Conservation (phyloP, 2,888 invertebrate genomes). For the Deilephila porcellus region DNA sequence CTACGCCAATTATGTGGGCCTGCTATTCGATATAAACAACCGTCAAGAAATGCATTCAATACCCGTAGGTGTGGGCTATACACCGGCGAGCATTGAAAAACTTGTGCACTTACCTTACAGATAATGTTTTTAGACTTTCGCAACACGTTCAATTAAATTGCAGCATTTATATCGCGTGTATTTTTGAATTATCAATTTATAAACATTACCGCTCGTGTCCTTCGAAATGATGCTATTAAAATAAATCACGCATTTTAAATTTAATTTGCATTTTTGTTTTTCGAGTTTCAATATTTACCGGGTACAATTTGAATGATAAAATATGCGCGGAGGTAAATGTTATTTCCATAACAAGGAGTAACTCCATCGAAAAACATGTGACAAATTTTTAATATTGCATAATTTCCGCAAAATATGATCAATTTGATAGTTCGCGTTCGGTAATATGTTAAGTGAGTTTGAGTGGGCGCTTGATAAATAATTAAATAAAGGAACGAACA, state of each 20-base stretch:
- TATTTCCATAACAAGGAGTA: neutral
- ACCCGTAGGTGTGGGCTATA: constrained; percentile 40
- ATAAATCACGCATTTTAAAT: neutral
- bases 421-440: neutral
- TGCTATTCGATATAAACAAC: constrained; percentile 47
- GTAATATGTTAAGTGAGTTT: constrained; percentile 1
- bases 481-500: neutral
- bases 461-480: neutral
- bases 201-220: neutral
- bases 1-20: constrained; percentile 40
- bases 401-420: neutral
- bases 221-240: neutral
- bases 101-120: constrained; percentile 10
- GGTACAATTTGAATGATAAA: neutral
- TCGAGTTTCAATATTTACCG: neutral
- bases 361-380: neutral
- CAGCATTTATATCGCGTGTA: neutral
- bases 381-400: neutral
- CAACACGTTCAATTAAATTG: constrained; percentile 18
- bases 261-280: neutral
- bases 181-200: neutral
- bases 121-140: constrained; percentile 23
- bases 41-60: constrained; percentile 56
- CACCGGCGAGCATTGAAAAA: constrained; percentile 20
- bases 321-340: neutral